Base-by-base conservation (phyloP, 2,113 vertebrate species). In the Poecile atricapillus region DNA sequence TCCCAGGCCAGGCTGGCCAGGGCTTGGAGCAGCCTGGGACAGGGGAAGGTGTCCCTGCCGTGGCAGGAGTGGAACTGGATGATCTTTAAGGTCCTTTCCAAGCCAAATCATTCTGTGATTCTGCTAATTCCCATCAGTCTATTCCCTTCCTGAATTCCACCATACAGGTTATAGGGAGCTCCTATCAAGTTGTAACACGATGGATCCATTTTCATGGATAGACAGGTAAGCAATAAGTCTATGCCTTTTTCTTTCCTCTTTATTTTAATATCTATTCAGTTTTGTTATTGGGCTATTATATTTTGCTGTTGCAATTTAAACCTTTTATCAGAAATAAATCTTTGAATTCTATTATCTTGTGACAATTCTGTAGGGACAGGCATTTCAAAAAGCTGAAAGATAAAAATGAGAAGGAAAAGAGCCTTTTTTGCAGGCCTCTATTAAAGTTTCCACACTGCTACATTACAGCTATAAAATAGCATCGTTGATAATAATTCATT, bases 311-410 rank as follows among this genome's bases (percentile, higher is more conserved):
- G 91, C 93, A 94, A 95, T 94, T 94, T 87, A 89, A 94, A 73
- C 47, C 91, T 92, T 87, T 90, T 78, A 95, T 91, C 83, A 87
- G 83, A 94, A 95, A 92, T 92, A 96, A 95, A 94, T 94, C 87
- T 88, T 80, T 64, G 73, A 90, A 47, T 71, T 94, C 93, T 94
- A 87, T 92, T 87, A 76, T 76, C 79, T 77, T 67, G 39, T 71
- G 91, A 74, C 74, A 76, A 31, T 94, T 93, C 89, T 91, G 76
- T 39, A 82, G 91, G 83, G 89, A 94, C 65, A 75, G 15, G 56
- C 69, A 67, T 92, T 91, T 94, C 58, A 83, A 81, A 79, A 92
- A 91, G 65, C 89, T 89, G 56, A 49, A 83, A 90, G 80, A 90
- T 49, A 84, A 94, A 93, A 94, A 81, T 64, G 37, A 79, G 83